A percentile compares a stretch with the other conserved stretches of the same genome.
These are phyloP conservation scores for Malurus melanocephalus DNA, from an alignment of 2,113 vertebrate genomes.

Conservation along the genomic window DNA sequence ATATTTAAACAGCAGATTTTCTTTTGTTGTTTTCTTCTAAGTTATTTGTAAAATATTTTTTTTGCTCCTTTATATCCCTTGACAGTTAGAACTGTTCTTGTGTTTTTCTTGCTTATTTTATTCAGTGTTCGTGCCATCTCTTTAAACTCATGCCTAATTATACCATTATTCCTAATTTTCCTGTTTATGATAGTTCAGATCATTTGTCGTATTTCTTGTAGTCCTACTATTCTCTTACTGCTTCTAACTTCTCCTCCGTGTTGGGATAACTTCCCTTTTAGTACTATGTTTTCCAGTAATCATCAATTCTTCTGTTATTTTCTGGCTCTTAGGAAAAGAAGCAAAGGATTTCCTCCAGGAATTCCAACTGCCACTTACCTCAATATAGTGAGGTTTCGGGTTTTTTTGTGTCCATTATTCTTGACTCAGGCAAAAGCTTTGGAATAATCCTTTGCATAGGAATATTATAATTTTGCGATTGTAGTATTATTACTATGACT, in stretches of 20 bases:
- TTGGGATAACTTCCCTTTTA: background rate
- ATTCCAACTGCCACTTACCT: background rate
- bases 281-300: background rate
- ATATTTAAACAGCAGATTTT: background rate
- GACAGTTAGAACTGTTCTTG: background rate
- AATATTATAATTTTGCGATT: background rate
- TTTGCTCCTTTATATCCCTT: background rate
- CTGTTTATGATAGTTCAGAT: background rate
- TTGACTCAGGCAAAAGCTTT: background rate
- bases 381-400: accelerated
- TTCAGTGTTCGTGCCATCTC: background rate
- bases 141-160: background rate
- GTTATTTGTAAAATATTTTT: accelerated
- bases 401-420: background rate
- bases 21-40: background rate
- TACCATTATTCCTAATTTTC: background rate
- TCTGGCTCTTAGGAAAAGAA: background rate
- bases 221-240: background rate
- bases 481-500: background rate
- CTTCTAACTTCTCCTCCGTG: background rate
- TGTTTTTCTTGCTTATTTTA: background rate
- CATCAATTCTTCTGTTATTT: background rate
- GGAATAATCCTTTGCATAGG: background rate
- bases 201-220: background rate
- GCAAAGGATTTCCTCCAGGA: background rate